Conservation (phyloP, 2,888 invertebrate species). For the Andrena haemorrhoa region DNA sequence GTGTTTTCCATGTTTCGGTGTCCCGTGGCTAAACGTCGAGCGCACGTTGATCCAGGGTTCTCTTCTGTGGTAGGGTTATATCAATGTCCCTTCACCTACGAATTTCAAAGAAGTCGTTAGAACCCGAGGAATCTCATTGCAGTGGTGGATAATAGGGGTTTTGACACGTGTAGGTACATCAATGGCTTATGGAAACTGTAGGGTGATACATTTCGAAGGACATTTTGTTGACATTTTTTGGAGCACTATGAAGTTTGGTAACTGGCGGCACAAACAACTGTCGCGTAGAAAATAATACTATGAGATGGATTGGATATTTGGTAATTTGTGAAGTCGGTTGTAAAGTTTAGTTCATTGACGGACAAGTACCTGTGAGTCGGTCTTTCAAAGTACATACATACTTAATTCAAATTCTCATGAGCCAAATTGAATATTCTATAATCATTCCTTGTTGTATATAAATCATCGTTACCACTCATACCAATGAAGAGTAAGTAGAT, state of each 20-base stretch:
- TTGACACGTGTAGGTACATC: not conserved
- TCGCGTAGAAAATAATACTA: not conserved
- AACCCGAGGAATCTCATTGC: not conserved
- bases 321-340: not conserved
- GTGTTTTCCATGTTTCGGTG: constrained; percentile 69
- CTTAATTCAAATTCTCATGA: too few species aligned
- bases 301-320: not conserved
- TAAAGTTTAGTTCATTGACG: not conserved
- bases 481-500: too few species aligned
- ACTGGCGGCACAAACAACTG: constrained; percentile 10
- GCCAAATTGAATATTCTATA: not conserved
- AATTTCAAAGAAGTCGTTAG: not conserved
- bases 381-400: too few species aligned
- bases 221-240: constrained; percentile 9
- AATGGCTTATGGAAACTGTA: not conserved
- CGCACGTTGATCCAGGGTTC: constrained; percentile 9
- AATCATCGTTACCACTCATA: too few species aligned
- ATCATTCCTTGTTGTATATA: not conserved
- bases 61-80: not conserved
- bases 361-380: too few species aligned
- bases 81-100: constrained; percentile 10
- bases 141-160: not conserved
- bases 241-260: not conserved
- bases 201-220: not conserved
- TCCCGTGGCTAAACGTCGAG: constrained; percentile 38